phyloP scores from a whole-genome alignment of 2,113 vertebrate species.

The Pelobates fuscus region DNA sequence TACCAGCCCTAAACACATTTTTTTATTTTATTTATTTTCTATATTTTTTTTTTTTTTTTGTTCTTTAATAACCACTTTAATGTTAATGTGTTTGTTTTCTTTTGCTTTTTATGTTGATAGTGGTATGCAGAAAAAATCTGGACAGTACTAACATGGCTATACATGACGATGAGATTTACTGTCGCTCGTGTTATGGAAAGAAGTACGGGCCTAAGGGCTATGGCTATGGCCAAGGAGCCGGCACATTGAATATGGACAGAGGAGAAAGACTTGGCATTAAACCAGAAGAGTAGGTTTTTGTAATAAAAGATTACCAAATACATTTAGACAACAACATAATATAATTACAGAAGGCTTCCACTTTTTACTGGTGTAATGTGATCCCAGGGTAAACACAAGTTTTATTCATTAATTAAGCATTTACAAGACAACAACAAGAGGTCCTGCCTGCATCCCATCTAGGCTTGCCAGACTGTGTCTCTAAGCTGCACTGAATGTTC shows the following conservation, averaged over 20 bases:
- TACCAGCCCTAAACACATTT: neutral
- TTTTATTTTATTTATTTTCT: neutral
- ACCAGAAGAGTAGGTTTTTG: conserved; percentile 80
- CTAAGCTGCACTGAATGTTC: no score
- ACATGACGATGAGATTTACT: conserved; percentile 89
- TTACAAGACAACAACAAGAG: no score
- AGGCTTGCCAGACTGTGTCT: no score
- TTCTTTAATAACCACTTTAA: no score
- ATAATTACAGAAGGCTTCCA: no score
- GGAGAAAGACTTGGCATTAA: conserved; percentile 92
- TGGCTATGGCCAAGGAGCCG: conserved; percentile 89
- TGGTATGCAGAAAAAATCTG: conserved; percentile 91
- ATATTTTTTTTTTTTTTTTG: neutral
- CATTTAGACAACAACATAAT: neutral
- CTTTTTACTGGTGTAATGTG: no score
- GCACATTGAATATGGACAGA: conserved; percentile 89
- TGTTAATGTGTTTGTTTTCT: no score
- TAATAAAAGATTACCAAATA: no score
- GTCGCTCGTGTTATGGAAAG: conserved; percentile 92
- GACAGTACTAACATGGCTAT: conserved; percentile 91
- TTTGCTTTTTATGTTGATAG: conserved; percentile 57
- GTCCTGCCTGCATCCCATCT: no score
- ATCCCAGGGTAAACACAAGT: no score
- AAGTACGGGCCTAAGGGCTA: conserved; percentile 94
- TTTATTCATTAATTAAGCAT: no score